Percentiles rank a stretch among this genome's conserved stretches.
phyloP scores from a whole-genome alignment of 2,797 vertebrate genomes.

The Phrynocephalus vlangalii region DNA sequence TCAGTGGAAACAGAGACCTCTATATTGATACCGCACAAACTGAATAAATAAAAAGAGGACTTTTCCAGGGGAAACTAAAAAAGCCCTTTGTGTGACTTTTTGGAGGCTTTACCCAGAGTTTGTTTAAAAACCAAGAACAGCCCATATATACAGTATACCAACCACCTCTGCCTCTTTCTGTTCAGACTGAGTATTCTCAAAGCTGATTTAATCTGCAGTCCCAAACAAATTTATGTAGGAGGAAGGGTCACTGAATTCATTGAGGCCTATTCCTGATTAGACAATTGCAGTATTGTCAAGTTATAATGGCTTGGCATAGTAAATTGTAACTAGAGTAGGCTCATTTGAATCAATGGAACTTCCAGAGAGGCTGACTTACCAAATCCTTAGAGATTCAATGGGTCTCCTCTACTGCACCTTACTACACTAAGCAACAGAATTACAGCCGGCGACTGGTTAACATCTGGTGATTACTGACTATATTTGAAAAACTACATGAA shows the following conservation, averaged over 20 bases:
- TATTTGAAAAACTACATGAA: background rate
- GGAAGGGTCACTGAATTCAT: background rate
- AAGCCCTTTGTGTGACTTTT: slow-evolving; percentile 53
- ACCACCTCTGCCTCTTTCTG: accelerated
- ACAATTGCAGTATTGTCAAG: background rate
- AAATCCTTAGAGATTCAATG: no score
- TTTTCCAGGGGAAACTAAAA: slow-evolving; percentile 56
- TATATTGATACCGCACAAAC: slow-evolving; percentile 41
- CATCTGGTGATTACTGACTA: background rate
- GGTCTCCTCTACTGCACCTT: no score
- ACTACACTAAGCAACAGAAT: no score
- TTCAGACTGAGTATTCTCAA: accelerated
- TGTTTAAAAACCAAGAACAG: background rate
- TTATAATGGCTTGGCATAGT: no score
- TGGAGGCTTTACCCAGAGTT: slow-evolving; percentile 49
- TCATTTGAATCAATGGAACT: no score
- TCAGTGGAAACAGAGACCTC: slow-evolving; percentile 50
- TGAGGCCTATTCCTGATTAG: no score
- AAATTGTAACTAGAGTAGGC: no score
- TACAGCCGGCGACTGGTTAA: background rate
- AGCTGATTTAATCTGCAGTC: background rate
- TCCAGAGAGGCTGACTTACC: background rate
- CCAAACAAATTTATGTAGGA: background rate
- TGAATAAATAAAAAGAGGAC: slow-evolving; percentile 61
- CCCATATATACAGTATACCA: background rate